These are phyloP conservation scores for Eledona agricola DNA, from an alignment of 2,888 invertebrate species.

Conservation along the genomic window DNA sequence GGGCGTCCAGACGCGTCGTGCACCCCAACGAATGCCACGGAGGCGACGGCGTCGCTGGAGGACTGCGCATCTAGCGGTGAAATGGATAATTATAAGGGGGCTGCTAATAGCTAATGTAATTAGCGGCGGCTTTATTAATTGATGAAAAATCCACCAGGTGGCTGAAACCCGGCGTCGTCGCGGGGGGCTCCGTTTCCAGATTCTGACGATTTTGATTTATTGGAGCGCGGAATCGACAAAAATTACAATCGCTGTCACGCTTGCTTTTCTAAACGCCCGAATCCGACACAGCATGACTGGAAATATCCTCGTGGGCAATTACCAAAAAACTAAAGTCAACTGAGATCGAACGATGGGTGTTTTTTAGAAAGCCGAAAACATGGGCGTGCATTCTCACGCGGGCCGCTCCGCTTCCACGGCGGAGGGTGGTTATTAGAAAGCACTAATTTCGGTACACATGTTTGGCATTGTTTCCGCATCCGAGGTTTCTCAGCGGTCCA, in stretches of 20 bases:
- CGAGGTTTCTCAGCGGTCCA: conserved; percentile 28
- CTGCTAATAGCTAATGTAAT: conserved; percentile 60
- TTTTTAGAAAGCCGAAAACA: too few relatives aligned
- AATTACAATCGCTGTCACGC: too few relatives aligned
- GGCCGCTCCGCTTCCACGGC: background rate
- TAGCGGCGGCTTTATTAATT: conserved; percentile 58
- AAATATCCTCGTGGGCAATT: too few relatives aligned
- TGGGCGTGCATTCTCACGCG: too few relatives aligned
- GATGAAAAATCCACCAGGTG: conserved; percentile 58
- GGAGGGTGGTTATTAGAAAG: conserved; percentile 29
- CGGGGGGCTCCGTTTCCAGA: too few relatives aligned
- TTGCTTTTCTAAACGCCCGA: too few relatives aligned
- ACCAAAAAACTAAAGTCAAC: too few relatives aligned
- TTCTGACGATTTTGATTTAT: too few relatives aligned
- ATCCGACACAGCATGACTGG: too few relatives aligned
- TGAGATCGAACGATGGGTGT: too few relatives aligned
- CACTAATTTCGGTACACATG: conserved; percentile 36
- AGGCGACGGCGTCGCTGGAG: conserved; percentile 50
- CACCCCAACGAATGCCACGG: conserved; percentile 51
- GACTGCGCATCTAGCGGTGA: conserved; percentile 53
- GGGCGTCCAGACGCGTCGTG: conserved; percentile 49
- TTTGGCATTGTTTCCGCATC: conserved; percentile 33
- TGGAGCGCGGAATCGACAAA: too few relatives aligned
- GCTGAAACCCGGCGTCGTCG: conserved; percentile 42
- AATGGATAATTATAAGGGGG: conserved; percentile 58